Evolutionary conservation across 2,888 invertebrate species (phyloP).

Genomic region (Apeira syringaria): DNA sequence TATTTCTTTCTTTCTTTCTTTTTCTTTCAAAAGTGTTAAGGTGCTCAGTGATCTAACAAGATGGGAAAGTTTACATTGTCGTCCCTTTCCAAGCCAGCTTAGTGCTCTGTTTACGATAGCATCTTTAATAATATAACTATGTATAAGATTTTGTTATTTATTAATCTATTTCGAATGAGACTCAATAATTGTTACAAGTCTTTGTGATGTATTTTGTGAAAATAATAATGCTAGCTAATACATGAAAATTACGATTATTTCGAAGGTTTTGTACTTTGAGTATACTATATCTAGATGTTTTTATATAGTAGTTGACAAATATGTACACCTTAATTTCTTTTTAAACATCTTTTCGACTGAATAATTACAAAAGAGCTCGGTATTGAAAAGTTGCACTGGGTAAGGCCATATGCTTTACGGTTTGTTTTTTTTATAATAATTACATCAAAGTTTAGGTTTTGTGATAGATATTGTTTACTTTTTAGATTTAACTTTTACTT

Average conservation of each 20-base stretch:
- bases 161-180: constrained; percentile 76
- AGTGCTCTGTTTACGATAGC: constrained; percentile 69
- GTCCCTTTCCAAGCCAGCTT: too few species aligned
- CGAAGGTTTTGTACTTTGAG: constrained; percentile 30
- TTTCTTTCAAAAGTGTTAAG: too few species aligned
- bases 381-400: constrained; percentile 40
- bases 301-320: constrained; percentile 12
- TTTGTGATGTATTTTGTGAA: constrained; percentile 63
- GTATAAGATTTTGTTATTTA: constrained; percentile 81
- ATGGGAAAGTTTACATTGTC: too few species aligned
- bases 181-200: constrained; percentile 69
- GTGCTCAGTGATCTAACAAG: too few species aligned
- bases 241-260: constrained; percentile 17
- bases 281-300: constrained; percentile 23
- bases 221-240: constrained; percentile 42
- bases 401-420: constrained; percentile 31
- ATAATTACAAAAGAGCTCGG: constrained; percentile 40
- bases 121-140: constrained; percentile 52
- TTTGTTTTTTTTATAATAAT: too few species aligned
- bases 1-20: too few species aligned
- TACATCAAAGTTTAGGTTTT: constrained; percentile 43
- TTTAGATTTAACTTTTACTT: constrained; percentile 53
- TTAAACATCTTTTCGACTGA: constrained; percentile 26
- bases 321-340: constrained; percentile 1
- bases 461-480: constrained; percentile 73